Evolutionary conservation across 1,140 invertebrate genomes (phyloP).

Genomic region (Helicoverpa zea): DNA sequence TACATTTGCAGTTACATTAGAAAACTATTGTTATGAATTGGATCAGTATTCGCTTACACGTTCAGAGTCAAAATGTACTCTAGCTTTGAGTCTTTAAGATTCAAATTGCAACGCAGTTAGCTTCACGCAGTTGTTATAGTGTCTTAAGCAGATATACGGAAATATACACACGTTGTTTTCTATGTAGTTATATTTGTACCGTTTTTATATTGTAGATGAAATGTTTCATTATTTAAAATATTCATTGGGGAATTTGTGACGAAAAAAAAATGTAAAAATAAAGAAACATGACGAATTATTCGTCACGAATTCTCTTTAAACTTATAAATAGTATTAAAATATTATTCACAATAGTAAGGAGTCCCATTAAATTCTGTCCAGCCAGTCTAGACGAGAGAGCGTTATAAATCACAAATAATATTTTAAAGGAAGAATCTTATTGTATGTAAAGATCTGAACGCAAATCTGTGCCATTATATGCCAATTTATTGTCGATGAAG

Average conservation of each 20-base stretch:
- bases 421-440: neutral
- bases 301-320: neutral
- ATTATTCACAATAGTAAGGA: slow-evolving; percentile 4
- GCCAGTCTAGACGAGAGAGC: neutral
- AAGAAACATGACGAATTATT: neutral
- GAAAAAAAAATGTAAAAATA: neutral
- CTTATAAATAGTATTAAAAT: neutral
- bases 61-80: slow-evolving; percentile 20
- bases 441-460: neutral
- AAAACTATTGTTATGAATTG: slow-evolving; percentile 24
- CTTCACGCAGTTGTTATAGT: slow-evolving; percentile 41
- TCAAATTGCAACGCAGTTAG: slow-evolving; percentile 31
- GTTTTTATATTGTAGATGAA: slow-evolving; percentile 28
- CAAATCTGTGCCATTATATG: slow-evolving; percentile 35
- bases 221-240: slow-evolving; percentile 5
- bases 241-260: neutral
- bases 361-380: slow-evolving; percentile 28
- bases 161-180: slow-evolving; percentile 44
- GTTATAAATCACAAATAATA: neutral
- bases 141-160: slow-evolving; percentile 36
- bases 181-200: slow-evolving; percentile 43
- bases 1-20: neutral
- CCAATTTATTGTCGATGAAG: slow-evolving; percentile 3
- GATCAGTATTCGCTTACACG: slow-evolving; percentile 33
- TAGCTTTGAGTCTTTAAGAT: slow-evolving; percentile 37